Conservation (phyloP, 2,113 vertebrate genomes). For the Castor canadensis region DNA sequence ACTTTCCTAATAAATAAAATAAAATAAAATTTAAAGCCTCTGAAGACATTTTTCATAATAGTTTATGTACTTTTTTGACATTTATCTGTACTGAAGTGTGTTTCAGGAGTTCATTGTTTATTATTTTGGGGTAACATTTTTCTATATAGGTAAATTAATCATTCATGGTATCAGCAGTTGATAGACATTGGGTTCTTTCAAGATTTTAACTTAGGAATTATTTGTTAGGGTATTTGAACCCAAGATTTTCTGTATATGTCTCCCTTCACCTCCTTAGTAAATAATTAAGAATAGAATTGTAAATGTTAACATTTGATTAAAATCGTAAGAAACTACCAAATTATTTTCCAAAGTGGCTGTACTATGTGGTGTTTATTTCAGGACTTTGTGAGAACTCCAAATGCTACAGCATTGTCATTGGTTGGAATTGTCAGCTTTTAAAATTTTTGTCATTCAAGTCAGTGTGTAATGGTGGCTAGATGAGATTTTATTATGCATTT, state of each 20-base stretch:
- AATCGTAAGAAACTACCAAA: not conserved
- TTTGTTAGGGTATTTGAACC: not conserved
- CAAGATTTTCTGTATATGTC: not conserved
- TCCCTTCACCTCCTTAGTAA: not conserved
- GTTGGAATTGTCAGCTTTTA: not conserved
- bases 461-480: not conserved
- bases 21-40: not conserved
- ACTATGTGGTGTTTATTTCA: not conserved
- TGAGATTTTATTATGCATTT: not conserved
- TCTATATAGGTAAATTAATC: not conserved
- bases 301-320: not conserved
- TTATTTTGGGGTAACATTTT: not conserved
- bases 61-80: not conserved
- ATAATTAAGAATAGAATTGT: not conserved
- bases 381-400: not conserved
- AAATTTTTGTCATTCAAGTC: not conserved
- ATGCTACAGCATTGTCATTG: not conserved
- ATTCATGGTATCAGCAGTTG: not conserved
- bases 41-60: not conserved
- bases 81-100: not conserved
- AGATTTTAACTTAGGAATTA: not conserved
- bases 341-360: not conserved
- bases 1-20: not conserved
- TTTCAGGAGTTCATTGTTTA: not conserved
- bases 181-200: not conserved